Evolutionary conservation across 2,888 invertebrate species (phyloP), one percentile per base, ranked within the genome.

Genomic region (Meiosimyza platycephala): DNA sequence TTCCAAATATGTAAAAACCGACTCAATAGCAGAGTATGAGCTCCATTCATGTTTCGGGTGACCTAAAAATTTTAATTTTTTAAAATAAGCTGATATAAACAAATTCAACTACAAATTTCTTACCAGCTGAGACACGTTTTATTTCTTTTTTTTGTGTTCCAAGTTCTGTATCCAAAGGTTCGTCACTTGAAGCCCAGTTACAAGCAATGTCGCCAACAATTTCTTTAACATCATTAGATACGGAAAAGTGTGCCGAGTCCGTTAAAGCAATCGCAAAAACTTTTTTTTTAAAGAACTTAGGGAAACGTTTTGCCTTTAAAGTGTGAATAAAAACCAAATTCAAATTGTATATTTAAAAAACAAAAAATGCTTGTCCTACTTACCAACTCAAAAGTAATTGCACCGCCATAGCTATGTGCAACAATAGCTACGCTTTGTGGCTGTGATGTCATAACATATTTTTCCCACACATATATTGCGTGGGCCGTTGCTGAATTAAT

Each of bases 401-500:
- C 89, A 16, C 94, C 95, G 2, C 95, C 95, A 80, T 91, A 94
- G 82, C 94, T 94, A 81, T 95, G 95, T 0, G 94, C 95, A 12
- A 95, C 91, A 70, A 95, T 91, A 0, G 91, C 91, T 76, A 95
- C 90, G 66, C 90, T 88, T 54, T 89, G 87, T 0, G 93, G 92
- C 73, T 89, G 88, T 0, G 90, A 85, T 28, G 87, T 86, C 66
- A 87, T 82, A 5, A 95, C 88, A 78, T 92, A 92, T 28, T 91
- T 88, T 51, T 91, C 87, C 94, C 94, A 95, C 1, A 93, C 92
- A 80, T 92, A 91, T 2, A 83, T 81, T 0, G 90, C 90, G 85
- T 95, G 95, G 47, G 89, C 88, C 73, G 90, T 90, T 1, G 93
- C 90, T 18, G 88, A 88, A 48, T 89, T 88, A 79, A 92, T 91